phyloP scores from a whole-genome alignment of 2,113 vertebrate species.

The Psephotus haematonotus region DNA sequence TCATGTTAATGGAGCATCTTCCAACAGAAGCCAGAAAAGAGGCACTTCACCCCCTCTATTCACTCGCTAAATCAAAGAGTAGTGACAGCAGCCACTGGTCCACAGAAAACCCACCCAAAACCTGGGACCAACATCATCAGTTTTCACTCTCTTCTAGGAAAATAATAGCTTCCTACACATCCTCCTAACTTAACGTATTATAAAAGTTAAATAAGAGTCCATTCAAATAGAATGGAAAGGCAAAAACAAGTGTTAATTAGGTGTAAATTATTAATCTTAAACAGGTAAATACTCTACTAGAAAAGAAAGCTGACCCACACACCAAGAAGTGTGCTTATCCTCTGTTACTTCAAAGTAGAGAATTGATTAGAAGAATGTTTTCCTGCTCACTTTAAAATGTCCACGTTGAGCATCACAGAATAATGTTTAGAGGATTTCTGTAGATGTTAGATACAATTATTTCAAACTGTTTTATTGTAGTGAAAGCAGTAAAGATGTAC shows the following conservation, averaged over 20 bases:
- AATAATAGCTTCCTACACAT: neutral
- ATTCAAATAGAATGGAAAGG: neutral
- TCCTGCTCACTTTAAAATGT: neutral
- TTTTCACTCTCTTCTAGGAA: neutral
- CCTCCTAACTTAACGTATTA: neutral
- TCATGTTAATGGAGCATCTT: neutral
- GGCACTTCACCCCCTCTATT: neutral
- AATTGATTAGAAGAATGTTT: neutral
- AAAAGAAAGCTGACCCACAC: neutral
- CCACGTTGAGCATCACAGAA: fast-evolving
- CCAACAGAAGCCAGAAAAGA: neutral
- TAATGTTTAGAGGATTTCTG: neutral
- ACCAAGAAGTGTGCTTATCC: neutral
- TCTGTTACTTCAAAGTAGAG: neutral
- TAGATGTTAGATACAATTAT: neutral
- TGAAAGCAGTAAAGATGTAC: neutral
- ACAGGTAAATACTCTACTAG: neutral
- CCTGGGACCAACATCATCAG: neutral
- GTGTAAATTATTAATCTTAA: neutral
- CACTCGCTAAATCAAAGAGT: neutral
- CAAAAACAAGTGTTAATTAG: neutral
- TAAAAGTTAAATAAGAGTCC: neutral
- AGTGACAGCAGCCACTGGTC: neutral
- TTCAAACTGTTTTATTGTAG: neutral
- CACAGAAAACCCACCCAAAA: neutral